These are phyloP conservation scores for Triops cancriformis DNA, from an alignment of 1,140 invertebrate genomes.

Conservation along the genomic window DNA sequence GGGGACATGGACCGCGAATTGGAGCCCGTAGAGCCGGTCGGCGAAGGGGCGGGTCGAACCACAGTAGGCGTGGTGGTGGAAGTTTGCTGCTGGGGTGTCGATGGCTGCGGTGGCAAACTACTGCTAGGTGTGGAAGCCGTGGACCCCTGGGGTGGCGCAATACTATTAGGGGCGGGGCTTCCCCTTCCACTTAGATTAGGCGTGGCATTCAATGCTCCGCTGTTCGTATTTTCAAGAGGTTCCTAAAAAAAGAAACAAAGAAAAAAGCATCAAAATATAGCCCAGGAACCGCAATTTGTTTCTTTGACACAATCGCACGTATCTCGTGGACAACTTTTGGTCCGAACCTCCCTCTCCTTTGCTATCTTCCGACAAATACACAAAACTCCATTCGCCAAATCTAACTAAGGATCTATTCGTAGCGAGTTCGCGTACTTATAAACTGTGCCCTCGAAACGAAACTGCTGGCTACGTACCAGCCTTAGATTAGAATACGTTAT, in stretches of 20 bases:
- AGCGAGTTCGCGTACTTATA: too few species aligned
- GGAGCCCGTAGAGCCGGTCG: constrained; percentile 73
- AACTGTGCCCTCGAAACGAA: too few species aligned
- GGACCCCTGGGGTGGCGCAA: not conserved
- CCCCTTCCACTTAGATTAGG: not conserved
- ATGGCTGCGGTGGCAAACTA: constrained; percentile 15
- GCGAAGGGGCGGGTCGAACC: constrained; percentile 59
- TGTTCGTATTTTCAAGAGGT: not conserved
- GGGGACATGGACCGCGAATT: constrained; percentile 86
- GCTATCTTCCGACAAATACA: too few species aligned
- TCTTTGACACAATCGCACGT: not conserved
- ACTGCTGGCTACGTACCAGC: too few species aligned
- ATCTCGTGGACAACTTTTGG: not conserved
- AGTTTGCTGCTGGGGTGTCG: constrained; percentile 4
- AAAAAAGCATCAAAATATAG: not conserved
- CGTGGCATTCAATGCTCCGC: constrained; percentile 6
- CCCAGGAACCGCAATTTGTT: not conserved
- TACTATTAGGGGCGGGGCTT: not conserved
- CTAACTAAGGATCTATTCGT: too few species aligned
- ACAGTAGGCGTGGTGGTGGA: constrained; percentile 20
- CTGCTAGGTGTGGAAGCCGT: not conserved
- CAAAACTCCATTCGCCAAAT: too few species aligned
- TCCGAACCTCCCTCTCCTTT: too few species aligned
- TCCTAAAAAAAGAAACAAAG: not conserved
- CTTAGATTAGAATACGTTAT: too few species aligned